These are phyloP conservation scores for Gallinago paraguaiae DNA, from an alignment of 2,113 vertebrate species.

Conservation along the genomic window DNA sequence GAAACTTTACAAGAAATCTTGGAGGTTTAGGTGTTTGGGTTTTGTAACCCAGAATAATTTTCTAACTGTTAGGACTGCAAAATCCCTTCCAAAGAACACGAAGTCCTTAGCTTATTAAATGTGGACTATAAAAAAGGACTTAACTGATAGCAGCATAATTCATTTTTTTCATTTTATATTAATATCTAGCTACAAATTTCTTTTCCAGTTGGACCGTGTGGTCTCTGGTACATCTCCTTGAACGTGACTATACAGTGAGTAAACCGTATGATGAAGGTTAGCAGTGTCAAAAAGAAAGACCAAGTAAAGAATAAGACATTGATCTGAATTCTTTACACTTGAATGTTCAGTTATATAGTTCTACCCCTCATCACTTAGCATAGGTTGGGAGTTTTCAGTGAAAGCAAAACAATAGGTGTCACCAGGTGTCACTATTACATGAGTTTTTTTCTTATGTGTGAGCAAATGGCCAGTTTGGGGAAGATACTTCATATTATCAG, in stretches of 20 bases:
- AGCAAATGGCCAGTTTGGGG: slow-evolving; percentile 19
- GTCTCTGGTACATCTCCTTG: background rate
- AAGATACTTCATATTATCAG: background rate
- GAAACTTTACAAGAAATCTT: background rate
- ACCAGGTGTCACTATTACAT: slow-evolving; percentile 63
- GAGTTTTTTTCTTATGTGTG: background rate
- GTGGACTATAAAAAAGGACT: background rate
- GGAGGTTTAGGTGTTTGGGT: background rate
- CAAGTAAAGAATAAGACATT: background rate
- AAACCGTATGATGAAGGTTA: background rate
- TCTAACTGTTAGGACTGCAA: background rate
- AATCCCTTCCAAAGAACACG: background rate
- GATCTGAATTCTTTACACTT: background rate
- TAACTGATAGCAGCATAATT: background rate
- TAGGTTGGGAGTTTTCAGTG: background rate
- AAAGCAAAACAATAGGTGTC: slow-evolving; percentile 39
- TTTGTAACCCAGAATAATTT: background rate
- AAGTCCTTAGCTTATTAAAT: background rate
- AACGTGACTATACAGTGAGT: rapidly evolving
- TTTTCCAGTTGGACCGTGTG: background rate
- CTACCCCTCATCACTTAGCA: background rate
- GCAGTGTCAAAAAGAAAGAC: background rate
- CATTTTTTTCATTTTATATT: background rate
- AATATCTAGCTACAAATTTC: background rate
- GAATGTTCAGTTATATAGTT: background rate